Evolutionary conservation across 30 jellyfish, hydroid and myxozoan genomes (phyloP).

Genomic region (Clytia hemisphaerica): DNA sequence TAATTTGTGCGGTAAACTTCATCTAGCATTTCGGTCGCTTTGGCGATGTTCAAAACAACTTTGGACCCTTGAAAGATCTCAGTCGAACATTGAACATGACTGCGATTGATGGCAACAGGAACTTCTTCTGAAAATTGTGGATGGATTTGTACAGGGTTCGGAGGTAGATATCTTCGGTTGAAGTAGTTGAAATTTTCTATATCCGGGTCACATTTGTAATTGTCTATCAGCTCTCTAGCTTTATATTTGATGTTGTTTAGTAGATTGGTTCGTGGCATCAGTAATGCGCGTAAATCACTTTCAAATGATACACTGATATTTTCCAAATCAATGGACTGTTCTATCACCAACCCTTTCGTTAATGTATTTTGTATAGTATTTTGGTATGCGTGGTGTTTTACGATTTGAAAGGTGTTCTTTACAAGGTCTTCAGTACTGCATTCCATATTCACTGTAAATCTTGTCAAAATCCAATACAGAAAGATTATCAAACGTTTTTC

Average conservation of each 20-base stretch:
- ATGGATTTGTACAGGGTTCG: slow-evolving; percentile 2
- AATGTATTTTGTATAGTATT: no score
- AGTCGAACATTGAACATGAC: slow-evolving; percentile 66
- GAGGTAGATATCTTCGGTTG: background rate
- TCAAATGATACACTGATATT: background rate
- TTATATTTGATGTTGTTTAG: background rate
- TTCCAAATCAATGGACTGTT: background rate
- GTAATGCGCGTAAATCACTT: background rate
- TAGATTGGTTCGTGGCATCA: background rate
- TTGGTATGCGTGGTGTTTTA: no score
- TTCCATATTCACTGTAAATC: no score
- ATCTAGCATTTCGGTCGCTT: slow-evolving; percentile 48
- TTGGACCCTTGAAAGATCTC: slow-evolving; percentile 41
- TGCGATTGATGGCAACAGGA: slow-evolving; percentile 24
- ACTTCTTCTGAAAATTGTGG: slow-evolving; percentile 42
- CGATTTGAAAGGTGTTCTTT: no score
- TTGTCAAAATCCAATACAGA: no score
- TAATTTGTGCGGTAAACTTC: slow-evolving; percentile 35
- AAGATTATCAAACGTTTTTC: no score
- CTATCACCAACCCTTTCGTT: background rate
- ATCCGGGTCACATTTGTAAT: background rate
- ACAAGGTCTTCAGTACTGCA: no score
- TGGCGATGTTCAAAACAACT: slow-evolving; percentile 30
- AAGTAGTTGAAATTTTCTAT: background rate
- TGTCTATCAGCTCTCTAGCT: background rate